These are phyloP conservation scores for Chloroceryle amazona DNA, from an alignment of 2,797 vertebrate genomes.

Conservation along the genomic window DNA sequence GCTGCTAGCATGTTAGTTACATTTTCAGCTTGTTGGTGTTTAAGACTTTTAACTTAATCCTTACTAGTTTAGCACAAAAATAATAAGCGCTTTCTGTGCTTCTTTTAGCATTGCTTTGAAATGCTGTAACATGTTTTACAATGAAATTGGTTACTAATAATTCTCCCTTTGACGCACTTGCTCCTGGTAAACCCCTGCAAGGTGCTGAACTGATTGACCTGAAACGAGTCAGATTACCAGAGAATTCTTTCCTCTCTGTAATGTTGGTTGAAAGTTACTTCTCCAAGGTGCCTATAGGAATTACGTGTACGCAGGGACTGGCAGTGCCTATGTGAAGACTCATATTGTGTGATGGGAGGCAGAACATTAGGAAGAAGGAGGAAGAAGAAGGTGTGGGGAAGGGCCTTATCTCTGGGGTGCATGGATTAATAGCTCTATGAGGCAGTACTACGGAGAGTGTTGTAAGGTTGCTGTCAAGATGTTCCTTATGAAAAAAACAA, in stretches of 20 bases:
- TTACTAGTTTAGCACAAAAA: background rate
- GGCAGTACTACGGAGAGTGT: background rate
- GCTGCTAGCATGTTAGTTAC: background rate
- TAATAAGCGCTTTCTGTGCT: background rate
- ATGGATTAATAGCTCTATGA: background rate
- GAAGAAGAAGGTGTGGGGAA: background rate
- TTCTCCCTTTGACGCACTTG: background rate
- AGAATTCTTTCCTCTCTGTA: background rate
- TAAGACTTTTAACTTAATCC: background rate
- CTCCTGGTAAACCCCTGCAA: background rate
- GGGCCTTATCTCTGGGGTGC: background rate
- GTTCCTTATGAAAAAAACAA: background rate
- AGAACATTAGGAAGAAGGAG: background rate
- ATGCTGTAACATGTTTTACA: background rate
- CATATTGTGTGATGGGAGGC: background rate
- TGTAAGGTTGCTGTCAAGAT: background rate
- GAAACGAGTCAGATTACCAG: background rate
- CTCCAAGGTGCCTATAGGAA: background rate
- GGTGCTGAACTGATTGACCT: background rate
- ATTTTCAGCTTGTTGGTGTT: background rate
- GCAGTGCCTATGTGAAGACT: background rate
- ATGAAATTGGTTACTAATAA: background rate
- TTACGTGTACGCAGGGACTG: background rate
- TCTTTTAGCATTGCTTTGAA: background rate
- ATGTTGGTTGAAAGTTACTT: background rate